Evolutionary conservation across 2,888 invertebrate species (phyloP), one percentile per base, ranked within the genome.

Genomic region (Eulithis prunata): DNA sequence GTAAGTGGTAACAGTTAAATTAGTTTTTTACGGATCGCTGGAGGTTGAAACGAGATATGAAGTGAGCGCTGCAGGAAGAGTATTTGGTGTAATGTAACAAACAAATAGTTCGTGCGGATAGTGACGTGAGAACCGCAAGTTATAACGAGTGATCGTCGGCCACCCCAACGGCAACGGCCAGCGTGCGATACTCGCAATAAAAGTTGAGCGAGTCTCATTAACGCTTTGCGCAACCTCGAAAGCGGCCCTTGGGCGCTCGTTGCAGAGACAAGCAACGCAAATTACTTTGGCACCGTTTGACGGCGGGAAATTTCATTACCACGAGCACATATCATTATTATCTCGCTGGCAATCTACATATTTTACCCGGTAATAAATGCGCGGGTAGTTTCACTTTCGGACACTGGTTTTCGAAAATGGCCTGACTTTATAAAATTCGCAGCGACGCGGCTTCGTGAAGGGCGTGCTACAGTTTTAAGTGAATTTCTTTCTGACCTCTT

Each of bases 251-350:
- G 86, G 85, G 89, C 90, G 82, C 86, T 88, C 87, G 88, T 86
- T 85, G 87, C 83, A 88, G 88, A 87, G 90, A 91, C 92, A 90
- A 91, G 87, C 90, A 86, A 90, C 90, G 91, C 93, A 92, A 93
- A 92, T 92, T 92, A 92, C 93, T 92, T 90, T 92, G 93, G 91
- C 93, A 93, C 91, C 91, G 87, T 93, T 93, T 93, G 93, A 93
- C 91, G 89, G 89, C 91, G 90, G 91, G 91, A 92, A 93, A 93
- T 92, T 93, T 93, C 93, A 92, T 93, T 93, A 92, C 92, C 91
- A 92, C 90, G 86, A 90, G 92, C 92, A 93, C 93, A 93, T 92
- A 93, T 93, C 92, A 92, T 93, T 92, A 93, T 93, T 93, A 92
- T 92, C 92, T 92, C 81, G 83, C 83, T 83, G 82, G 86, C 93